Evolutionary conservation across 2,888 invertebrate species (phyloP), one percentile per base, ranked within the genome.

Genomic region (Drosophila silvestris): DNA sequence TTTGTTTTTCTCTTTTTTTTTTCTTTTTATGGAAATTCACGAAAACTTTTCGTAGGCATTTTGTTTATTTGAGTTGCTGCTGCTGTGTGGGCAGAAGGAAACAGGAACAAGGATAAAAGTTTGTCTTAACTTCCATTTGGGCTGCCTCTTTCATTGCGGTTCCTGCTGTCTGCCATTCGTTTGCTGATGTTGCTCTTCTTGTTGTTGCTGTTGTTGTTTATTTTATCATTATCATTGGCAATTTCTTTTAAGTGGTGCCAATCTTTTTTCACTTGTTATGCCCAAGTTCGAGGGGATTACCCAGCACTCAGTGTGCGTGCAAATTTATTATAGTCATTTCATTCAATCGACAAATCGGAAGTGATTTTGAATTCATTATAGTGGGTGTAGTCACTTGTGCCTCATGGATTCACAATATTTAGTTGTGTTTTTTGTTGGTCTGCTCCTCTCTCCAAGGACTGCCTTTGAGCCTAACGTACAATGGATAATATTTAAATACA

Each of bases 291-390:
- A 65, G 83, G 86, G 89, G 85, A 82, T 90, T 90, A 82, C 77
- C 59, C 77, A 74, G 60, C 67, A 28, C 52, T 58, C 30, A 62
- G 58, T 68, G 84, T 81, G 75, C 75, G 88, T 65, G 74, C 83
- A 73, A 87, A 88, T 90, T 88, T 90, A 88, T 91, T 89, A 89
- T 83, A 82, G 91, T 85, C 86, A 91, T 91, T 92, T 91, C 90
- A 91, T 92, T 91, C 91, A 92, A 91, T 91, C 92, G 91, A 91
- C 91, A 92, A 91, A 91, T 91, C 91, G 92, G 91, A 91, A 91
- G 89, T 90, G 89, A 90, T 86, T 89, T 83, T 83, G 88, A 88
- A 85, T 88, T 88, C 88, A 84, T 88, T 90, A 89, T 74, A 65
- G 82, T 74, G 69, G 79, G 74, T 70, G 81, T 77, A 77, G 77